phyloP scores from a whole-genome alignment of 2,797 vertebrate species.

The Pseudochaenichthys georgianus region DNA sequence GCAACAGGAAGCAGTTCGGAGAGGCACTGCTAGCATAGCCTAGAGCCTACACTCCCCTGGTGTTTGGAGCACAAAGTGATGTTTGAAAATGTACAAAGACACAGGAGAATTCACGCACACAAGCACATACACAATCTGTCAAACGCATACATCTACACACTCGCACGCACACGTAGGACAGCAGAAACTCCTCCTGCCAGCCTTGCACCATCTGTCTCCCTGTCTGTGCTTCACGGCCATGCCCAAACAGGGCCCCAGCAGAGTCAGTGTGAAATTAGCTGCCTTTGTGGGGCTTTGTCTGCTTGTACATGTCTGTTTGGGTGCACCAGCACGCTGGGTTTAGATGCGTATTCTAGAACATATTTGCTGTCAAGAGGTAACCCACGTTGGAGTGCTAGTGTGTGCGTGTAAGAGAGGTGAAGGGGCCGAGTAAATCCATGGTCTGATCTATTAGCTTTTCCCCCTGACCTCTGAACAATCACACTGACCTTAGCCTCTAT shows the following conservation, averaged over 20 bases:
- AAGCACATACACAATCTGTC: conserved; percentile 59
- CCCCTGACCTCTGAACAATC: conserved; percentile 53
- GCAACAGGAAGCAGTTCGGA: conserved; percentile 61
- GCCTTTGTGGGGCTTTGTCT: conserved; percentile 83
- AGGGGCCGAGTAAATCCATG: conserved; percentile 18
- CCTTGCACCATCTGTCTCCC: conserved; percentile 89
- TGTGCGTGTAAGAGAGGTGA: conserved; percentile 17
- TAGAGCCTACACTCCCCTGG: conserved; percentile 52
- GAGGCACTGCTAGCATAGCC: conserved; percentile 62
- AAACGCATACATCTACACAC: conserved; percentile 51
- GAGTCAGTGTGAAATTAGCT: conserved; percentile 83
- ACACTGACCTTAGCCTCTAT: conserved; percentile 49
- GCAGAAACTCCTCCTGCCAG: conserved; percentile 80
- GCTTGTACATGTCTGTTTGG: conserved; percentile 76
- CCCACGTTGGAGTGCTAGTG: conserved; percentile 32
- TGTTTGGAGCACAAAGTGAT: conserved; percentile 73
- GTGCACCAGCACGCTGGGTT: conserved; percentile 70
- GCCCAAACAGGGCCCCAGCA: conserved; percentile 80
- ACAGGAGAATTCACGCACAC: conserved; percentile 49
- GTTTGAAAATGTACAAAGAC: conserved; percentile 74
- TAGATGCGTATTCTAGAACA: conserved; percentile 74
- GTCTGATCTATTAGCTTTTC: conserved; percentile 54
- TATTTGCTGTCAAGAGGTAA: conserved; percentile 74
- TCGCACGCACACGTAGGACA: conserved; percentile 64
- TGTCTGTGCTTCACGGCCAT: conserved; percentile 81